Evolutionary conservation across 2,888 invertebrate genomes (phyloP), one percentile per base, ranked within the genome.

Genomic region (Autographa gamma): DNA sequence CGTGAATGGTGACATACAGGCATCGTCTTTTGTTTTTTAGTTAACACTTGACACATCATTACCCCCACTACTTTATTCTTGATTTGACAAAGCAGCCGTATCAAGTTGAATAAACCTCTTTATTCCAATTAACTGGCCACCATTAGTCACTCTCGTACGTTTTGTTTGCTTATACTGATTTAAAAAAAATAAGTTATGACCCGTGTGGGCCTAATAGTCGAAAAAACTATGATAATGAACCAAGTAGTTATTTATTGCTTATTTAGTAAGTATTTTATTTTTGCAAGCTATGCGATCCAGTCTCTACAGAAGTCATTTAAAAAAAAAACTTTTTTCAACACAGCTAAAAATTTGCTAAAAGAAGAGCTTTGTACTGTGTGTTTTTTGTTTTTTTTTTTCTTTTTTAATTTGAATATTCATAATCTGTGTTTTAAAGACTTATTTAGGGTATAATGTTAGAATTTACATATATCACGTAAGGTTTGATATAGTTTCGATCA

Each of bases 131-230:
- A 80, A 83, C 69, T 73, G 69, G 66, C 62, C 63, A 64, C 81
- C 79, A 87, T 88, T 87, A 89, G 76, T 89, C 88, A 88, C 85
- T 69, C 72, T 74, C 80, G 82, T 86, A 81, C 82, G 79, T 81
- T 85, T 84, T 84, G 77, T 80, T 73, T 79, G 77, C 75, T 74
- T 69, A 69, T 68, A 74, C 58, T 68, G 71, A 54, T 62, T 72
- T 70, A 69, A 66, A 73, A 66, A 58, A 60, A 66, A 70, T 66
- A 72, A 66, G 31, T 16, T 70, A 48, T 66, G 18, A 60, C 25
- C 41, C 14, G 16, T 43, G 43, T 43, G 43, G 48, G 48, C 14
- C 43, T 48, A 48, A 16, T 48, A 48, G 14, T 16, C 16, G n/a
- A 48, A n/a, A 16, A 43, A n/a, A 48, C 5, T n/a, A 7, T n/a